These are phyloP conservation scores for Heliothis peltigera DNA, from an alignment of 2,888 invertebrate genomes.

Conservation along the genomic window DNA sequence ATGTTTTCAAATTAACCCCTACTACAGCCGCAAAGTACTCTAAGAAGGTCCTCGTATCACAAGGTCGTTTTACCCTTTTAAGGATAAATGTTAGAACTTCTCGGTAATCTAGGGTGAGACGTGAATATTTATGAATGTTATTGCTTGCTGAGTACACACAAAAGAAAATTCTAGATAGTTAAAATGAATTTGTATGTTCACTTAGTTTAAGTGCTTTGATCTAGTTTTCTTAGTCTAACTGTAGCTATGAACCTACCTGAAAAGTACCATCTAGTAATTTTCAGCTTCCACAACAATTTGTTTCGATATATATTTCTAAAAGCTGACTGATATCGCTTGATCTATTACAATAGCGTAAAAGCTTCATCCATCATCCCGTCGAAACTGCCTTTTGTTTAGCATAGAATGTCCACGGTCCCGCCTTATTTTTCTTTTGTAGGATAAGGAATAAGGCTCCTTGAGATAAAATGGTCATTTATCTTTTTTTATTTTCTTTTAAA, in stretches of 20 bases:
- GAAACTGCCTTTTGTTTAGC: conserved; percentile 74
- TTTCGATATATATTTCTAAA: conserved; percentile 56
- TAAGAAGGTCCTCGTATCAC: conserved; percentile 26
- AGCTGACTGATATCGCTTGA: conserved; percentile 61
- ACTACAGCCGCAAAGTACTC: conserved; percentile 37
- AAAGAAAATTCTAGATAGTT: conserved; percentile 23
- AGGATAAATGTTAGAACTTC: conserved; percentile 49
- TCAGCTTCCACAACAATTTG: conserved; percentile 52
- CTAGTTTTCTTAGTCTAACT: not conserved
- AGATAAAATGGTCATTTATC: conserved; percentile 75
- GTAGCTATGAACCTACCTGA: not conserved
- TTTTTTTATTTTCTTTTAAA: conserved; percentile 64
- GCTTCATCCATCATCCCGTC: conserved; percentile 73
- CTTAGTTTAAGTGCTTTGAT: not conserved
- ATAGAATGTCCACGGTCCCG: conserved; percentile 65
- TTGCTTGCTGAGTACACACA: conserved; percentile 17
- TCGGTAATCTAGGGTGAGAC: conserved; percentile 48
- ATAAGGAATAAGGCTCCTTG: conserved; percentile 68
- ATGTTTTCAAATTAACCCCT: conserved; percentile 42
- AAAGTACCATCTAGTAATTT: not conserved
- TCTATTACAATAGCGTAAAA: conserved; percentile 64
- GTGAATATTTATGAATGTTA: conserved; percentile 52
- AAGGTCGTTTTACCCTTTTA: conserved; percentile 48
- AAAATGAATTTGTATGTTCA: conserved; percentile 5
- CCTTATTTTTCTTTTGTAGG: conserved; percentile 65